Evolutionary conservation across 92 coral and sea anemone species (phyloP).

Genomic region (Isaurus tuberculatus): DNA sequence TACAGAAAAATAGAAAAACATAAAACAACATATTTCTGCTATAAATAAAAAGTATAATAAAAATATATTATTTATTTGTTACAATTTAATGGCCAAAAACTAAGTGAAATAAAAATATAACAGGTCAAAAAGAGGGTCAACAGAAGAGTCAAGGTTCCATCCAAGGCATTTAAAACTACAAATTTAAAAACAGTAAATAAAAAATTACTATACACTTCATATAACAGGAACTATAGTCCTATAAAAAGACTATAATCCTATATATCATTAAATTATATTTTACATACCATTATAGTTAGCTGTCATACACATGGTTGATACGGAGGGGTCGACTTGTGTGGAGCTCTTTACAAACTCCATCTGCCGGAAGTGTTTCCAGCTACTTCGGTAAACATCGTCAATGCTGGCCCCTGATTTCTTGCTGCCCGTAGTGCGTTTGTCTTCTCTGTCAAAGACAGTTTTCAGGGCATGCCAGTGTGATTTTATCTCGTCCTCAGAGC

Average conservation of each 20-base stretch:
- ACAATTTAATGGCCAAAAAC: not conserved
- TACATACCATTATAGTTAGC: not conserved
- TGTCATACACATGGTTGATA: slow-evolving; percentile 29
- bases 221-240: not conserved
- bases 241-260: not conserved
- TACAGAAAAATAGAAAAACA: not conserved
- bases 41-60: not conserved
- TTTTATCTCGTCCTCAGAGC: slow-evolving; percentile 60
- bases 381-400: slow-evolving; percentile 42
- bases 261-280: not conserved
- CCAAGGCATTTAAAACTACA: not conserved
- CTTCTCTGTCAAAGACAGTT: slow-evolving; percentile 57
- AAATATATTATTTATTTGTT: not conserved
- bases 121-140: not conserved
- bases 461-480: slow-evolving; percentile 59
- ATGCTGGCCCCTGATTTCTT: slow-evolving; percentile 53
- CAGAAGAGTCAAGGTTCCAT: not conserved
- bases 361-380: slow-evolving; percentile 52
- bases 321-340: slow-evolving; percentile 42
- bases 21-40: not conserved
- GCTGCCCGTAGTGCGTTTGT: slow-evolving; percentile 50
- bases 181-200: not conserved
- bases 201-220: not conserved
- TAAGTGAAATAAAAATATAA: not conserved
- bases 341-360: slow-evolving; percentile 40